Base-by-base conservation (phyloP, 2,888 invertebrate species). In the Drosophila borborema region DNA sequence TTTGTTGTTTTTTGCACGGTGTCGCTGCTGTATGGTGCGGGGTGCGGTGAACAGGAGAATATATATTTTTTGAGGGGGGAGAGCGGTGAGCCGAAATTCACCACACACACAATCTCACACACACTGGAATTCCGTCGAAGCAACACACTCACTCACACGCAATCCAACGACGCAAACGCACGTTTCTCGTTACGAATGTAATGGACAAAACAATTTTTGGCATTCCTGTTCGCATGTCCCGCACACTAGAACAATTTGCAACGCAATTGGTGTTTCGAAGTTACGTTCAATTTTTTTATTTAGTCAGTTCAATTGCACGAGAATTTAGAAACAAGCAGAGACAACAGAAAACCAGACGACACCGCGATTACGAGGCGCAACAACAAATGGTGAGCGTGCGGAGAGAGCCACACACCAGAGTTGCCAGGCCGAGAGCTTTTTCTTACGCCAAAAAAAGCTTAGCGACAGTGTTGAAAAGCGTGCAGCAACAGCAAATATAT, bases 1-100 rank as follows among this genome's bases (percentile, higher is more conserved):
- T 90, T 90, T 54, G 10, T 85, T 90, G 74, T 84, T 82, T 90
- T 87, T 86, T 80, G 86, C 89, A 82, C 85, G 82, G 78, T 72
- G 79, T 65, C 67, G 54, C 53, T 63, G 60, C 51, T 45, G 48
- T 18, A 4, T 5, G 16, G 16, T 40, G 16, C 38, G 51, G 46
- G 63, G 54, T 20, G 41, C 6, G 14, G 14, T 16, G 55, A 43
- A 63, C 40, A 46, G 51, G 16, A 34, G 59, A 20, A 72, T 71
- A 73, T 6, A 28, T 28, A 28, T 5, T 28, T 61, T 66, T 43
- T 14, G 38, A 16, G 6, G 12, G 46, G 46, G 61, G 45, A 66
- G 70, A 54, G 53, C 68, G 70, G 51, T 46, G 23, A 45, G 58
- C 45, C 55, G 58, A 63, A 88, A 90, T 88, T 90, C 86, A 90